phyloP scores from a whole-genome alignment of 2,888 invertebrate species.

The Cheilosia vernalis region DNA sequence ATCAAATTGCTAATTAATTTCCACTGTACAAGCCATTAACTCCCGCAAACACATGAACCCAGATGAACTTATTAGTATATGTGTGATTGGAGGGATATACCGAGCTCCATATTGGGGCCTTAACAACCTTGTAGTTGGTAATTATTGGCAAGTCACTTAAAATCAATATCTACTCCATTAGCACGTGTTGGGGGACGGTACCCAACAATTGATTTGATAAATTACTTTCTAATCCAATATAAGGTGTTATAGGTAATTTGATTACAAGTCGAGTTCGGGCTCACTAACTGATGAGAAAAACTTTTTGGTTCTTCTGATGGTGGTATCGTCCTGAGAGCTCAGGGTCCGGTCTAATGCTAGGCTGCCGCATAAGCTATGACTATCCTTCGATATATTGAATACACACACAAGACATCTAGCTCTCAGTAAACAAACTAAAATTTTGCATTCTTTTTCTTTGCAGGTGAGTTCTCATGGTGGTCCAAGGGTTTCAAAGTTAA shows the following conservation, averaged over 20 bases:
- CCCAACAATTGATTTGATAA: constrained; percentile 36
- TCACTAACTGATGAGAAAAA: constrained; percentile 19
- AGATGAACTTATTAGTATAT: background rate
- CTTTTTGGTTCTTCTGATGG: background rate
- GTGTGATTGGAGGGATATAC: background rate
- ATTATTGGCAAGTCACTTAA: constrained; percentile 31
- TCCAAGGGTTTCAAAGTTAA: constrained; percentile 2
- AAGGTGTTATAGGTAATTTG: constrained; percentile 9
- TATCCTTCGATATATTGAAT: background rate
- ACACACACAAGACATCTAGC: background rate
- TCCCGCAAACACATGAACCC: background rate
- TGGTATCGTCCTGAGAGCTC: constrained; percentile 19
- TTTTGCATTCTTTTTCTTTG: constrained; percentile 18
- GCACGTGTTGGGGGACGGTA: background rate
- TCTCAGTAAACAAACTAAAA: constrained; percentile 7
- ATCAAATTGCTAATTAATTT: constrained; percentile 49
- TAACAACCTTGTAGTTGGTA: constrained; percentile 6
- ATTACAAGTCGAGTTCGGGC: background rate
- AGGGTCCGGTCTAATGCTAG: constrained; percentile 5
- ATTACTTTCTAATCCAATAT: constrained; percentile 47
- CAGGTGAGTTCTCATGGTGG: constrained; percentile 44
- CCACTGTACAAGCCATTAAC: constrained; percentile 19
- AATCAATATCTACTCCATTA: constrained; percentile 15
- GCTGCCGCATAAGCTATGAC: constrained; percentile 22
- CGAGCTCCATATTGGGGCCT: background rate